These are phyloP conservation scores for Apotomis capreana DNA, from an alignment of 2,888 invertebrate genomes.

Conservation along the genomic window DNA sequence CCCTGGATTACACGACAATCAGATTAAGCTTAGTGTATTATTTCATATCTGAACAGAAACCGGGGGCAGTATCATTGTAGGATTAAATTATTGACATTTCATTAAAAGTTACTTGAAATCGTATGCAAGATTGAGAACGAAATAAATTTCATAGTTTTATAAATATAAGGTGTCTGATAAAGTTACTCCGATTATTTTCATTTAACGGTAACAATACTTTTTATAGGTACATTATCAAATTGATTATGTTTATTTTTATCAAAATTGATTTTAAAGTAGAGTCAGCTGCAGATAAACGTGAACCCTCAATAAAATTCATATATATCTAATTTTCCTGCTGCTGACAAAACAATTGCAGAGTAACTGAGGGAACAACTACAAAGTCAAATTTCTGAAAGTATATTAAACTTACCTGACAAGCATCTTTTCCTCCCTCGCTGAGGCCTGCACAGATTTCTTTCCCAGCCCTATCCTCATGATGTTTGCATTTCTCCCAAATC, in stretches of 20 bases:
- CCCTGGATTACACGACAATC: slow-evolving; percentile 76
- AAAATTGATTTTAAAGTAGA: too few species aligned
- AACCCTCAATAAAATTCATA: too few species aligned
- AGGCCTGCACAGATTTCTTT: slow-evolving; percentile 91
- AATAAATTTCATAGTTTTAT: too few species aligned
- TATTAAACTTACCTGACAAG: slow-evolving; percentile 85
- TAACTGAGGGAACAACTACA: neutral
- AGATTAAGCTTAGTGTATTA: slow-evolving; percentile 29
- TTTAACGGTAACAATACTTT: too few species aligned
- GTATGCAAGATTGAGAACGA: too few species aligned
- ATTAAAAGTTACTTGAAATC: neutral
- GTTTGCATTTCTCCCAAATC: slow-evolving; percentile 86
- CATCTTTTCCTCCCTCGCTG: slow-evolving; percentile 89
- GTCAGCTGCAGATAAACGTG: too few species aligned
- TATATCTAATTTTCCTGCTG: too few species aligned
- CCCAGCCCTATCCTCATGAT: slow-evolving; percentile 85
- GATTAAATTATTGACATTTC: neutral
- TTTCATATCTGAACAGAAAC: neutral
- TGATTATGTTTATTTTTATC: too few species aligned
- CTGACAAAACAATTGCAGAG: too few species aligned
- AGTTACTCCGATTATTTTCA: too few species aligned
- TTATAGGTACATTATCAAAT: too few species aligned
- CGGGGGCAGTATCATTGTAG: neutral
- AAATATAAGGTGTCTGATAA: too few species aligned
- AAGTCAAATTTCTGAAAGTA: neutral